phyloP scores from a whole-genome alignment of 1,140 invertebrate species.

The Drosophila bifasciata region DNA sequence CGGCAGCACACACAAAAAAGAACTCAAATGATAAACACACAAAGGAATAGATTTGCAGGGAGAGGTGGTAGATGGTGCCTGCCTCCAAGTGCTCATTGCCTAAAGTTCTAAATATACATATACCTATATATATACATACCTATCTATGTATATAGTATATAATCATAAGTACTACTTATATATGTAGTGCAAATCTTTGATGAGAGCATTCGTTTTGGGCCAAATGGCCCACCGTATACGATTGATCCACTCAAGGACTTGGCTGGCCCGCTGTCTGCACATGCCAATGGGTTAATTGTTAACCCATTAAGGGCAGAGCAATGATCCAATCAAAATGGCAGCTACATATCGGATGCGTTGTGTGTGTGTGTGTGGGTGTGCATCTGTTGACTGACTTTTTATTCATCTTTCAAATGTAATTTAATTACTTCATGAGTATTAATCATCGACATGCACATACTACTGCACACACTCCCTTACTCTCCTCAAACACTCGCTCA shows the following conservation, averaged over 20 bases:
- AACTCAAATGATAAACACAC: conserved; percentile 32
- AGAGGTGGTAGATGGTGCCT: not conserved
- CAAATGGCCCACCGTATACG: too few species aligned
- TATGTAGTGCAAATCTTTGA: conserved; percentile 20
- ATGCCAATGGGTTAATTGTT: conserved; percentile 32
- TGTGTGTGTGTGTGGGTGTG: not conserved
- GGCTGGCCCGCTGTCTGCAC: conserved; percentile 1
- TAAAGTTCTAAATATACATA: not conserved
- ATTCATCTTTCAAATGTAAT: too few species aligned
- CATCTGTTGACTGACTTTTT: too few species aligned
- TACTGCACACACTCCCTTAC: not conserved
- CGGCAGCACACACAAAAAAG: not conserved
- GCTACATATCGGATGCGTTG: not conserved
- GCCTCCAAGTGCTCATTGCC: conserved; percentile 30
- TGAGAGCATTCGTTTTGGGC: conserved; percentile 28
- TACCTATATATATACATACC: not conserved
- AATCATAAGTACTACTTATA: not conserved
- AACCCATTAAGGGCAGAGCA: conserved; percentile 8
- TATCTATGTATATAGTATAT: conserved; percentile 7
- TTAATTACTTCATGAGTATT: conserved; percentile 40
- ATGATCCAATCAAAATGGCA: too few species aligned
- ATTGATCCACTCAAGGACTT: too few species aligned
- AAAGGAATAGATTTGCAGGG: not conserved
- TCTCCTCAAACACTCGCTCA: conserved; percentile 11
- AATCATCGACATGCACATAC: conserved; percentile 30